Percentiles rank a stretch among this genome's conserved stretches.
These are phyloP conservation scores for Parasteatoda tepidariorum DNA, from an alignment of 1,140 invertebrate species.

Conservation along the genomic window DNA sequence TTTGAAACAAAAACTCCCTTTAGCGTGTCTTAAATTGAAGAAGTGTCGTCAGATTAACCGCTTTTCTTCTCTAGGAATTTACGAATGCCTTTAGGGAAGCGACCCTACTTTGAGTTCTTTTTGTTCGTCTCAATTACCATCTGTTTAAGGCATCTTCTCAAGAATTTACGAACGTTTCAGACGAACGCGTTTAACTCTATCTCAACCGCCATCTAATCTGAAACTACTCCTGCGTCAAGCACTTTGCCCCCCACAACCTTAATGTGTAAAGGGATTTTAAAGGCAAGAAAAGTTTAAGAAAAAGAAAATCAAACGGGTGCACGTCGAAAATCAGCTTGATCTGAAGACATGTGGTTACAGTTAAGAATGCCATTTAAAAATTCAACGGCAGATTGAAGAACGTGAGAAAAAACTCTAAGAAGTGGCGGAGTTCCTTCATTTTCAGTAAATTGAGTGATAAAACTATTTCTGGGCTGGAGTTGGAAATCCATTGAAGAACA, in stretches of 20 bases:
- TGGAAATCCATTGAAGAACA: too few relatives aligned
- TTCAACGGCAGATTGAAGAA: background rate
- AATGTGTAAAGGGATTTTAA: background rate
- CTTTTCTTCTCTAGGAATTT: background rate
- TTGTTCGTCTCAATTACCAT: background rate
- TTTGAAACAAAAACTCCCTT: background rate
- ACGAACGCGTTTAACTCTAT: too few relatives aligned
- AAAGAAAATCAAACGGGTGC: background rate
- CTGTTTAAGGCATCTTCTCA: background rate
- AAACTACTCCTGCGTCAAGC: background rate
- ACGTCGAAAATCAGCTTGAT: background rate
- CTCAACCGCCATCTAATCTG: too few relatives aligned
- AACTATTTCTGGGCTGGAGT: too few relatives aligned
- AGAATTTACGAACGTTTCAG: too few relatives aligned
- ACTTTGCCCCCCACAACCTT: background rate
- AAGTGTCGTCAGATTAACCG: background rate
- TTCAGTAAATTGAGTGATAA: too few relatives aligned
- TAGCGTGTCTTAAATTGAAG: background rate
- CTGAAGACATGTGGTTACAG: background rate
- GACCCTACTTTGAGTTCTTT: background rate
- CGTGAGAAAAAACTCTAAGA: too few relatives aligned
- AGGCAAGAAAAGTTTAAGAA: background rate
- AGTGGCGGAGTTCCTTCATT: too few relatives aligned
- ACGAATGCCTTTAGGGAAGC: background rate
- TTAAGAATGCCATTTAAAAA: background rate